Percentiles rank a stretch among this genome's conserved stretches.
phyloP scores from a whole-genome alignment of 2,888 invertebrate genomes.

The Agonum fuliginosum region DNA sequence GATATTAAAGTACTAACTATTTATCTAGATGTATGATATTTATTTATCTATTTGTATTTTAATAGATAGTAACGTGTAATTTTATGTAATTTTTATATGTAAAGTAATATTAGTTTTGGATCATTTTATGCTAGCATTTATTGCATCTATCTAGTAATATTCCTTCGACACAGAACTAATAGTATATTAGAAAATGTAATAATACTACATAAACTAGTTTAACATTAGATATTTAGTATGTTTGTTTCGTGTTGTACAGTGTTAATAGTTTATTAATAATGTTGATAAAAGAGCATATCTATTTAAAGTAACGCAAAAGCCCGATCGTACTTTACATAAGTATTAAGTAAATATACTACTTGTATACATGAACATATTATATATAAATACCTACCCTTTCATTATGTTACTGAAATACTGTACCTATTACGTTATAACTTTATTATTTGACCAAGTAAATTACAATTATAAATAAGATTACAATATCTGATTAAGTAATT shows the following conservation, averaged over 20 bases:
- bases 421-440: slow-evolving; percentile 52
- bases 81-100: no score
- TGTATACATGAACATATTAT: slow-evolving; percentile 55
- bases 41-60: no score
- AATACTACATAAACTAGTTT: slow-evolving; percentile 33
- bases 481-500: not conserved
- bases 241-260: slow-evolving; percentile 56
- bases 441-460: slow-evolving; percentile 56
- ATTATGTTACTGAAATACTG: slow-evolving; percentile 47
- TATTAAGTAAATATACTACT: slow-evolving; percentile 42
- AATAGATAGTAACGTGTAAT: no score
- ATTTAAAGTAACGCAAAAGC: slow-evolving; percentile 50
- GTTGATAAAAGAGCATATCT: slow-evolving; percentile 58
- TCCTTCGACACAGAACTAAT: slow-evolving; percentile 27
- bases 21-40: no score
- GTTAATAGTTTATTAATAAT: slow-evolving; percentile 58
- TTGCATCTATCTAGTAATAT: not conserved
- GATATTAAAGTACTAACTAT: no score
- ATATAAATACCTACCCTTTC: slow-evolving; percentile 43
- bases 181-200: slow-evolving; percentile 40
- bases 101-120: slow-evolving; percentile 10
- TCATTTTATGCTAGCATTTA: slow-evolving; percentile 6
- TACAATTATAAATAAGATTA: slow-evolving; percentile 13
- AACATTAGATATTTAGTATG: slow-evolving; percentile 23
- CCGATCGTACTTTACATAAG: slow-evolving; percentile 39